Conservation (phyloP, 1,140 invertebrate genomes). For the Polypedilum pembai region DNA sequence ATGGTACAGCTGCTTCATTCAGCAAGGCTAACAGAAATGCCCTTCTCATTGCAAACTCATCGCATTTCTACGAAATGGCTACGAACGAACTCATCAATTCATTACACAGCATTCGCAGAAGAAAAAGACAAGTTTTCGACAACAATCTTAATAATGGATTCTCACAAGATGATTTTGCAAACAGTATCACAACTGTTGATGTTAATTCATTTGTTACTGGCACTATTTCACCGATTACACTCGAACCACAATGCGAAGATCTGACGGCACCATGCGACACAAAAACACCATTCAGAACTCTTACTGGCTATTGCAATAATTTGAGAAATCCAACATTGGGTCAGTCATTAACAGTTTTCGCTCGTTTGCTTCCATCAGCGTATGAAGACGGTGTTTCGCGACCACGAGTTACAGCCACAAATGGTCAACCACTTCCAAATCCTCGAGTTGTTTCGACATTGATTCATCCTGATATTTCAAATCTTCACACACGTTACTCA, state of each 20-base stretch:
- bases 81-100: slow-evolving; percentile 74
- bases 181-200: slow-evolving; percentile 67
- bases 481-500: slow-evolving; percentile 78
- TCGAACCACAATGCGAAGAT: slow-evolving; percentile 56
- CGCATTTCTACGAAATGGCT: slow-evolving; percentile 78
- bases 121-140: slow-evolving; percentile 65
- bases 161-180: slow-evolving; percentile 58
- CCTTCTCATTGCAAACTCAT: slow-evolving; percentile 72
- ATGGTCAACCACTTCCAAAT: slow-evolving; percentile 67
- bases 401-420: slow-evolving; percentile 62
- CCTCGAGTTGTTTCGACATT: slow-evolving; percentile 73
- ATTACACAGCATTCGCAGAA: slow-evolving; percentile 49
- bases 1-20: slow-evolving; percentile 80
- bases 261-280: slow-evolving; percentile 65
- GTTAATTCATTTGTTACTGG: slow-evolving; percentile 51
- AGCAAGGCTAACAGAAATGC: slow-evolving; percentile 79
- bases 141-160: slow-evolving; percentile 57
- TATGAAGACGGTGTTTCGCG: slow-evolving; percentile 86
- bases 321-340: slow-evolving; percentile 76
- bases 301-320: slow-evolving; percentile 88
- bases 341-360: slow-evolving; percentile 77
- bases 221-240: slow-evolving; percentile 36
- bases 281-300: slow-evolving; percentile 67
- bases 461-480: slow-evolving; percentile 82
- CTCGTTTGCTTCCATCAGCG: slow-evolving; percentile 71